Base-by-base conservation (phyloP, 1,140 invertebrate genomes). In the Phenacoccus solenopsis region DNA sequence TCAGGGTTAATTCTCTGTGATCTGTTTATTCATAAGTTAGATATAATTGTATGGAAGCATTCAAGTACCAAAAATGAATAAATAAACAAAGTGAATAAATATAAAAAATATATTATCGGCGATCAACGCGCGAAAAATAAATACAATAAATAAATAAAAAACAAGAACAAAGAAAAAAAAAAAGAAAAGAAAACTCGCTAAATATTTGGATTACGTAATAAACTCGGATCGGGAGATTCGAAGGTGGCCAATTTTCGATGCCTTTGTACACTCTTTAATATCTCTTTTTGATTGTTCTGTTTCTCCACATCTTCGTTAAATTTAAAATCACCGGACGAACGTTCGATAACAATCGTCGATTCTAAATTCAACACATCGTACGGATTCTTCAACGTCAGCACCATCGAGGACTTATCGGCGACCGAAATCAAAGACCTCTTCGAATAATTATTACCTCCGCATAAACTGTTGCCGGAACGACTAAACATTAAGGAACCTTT, bases 61-160 rank as follows among this genome's bases (percentile, higher is more conserved):
- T n/a, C n/a, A n/a, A n/a, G n/a, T 49, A n/a, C 38, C 4, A n/a
- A 49, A n/a, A 9, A n/a, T 16, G 13, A 32, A 32, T 16, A 5
- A n/a, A 2, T 16, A 49, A 49, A 49, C 38, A 49, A 10, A n/a
- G 16, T 49, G 16, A n/a, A 49, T 49, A 49, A 49, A 49, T 49
- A n/a, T 9, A 9, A 9, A 49, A 49, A 16, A 49, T 49, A 49
- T 49, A 9, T 2, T 49, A 49, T 49, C 38, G 38, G 20, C 38
- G 20, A 49, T 16, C 20, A 49, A n/a, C n/a, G n/a, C 5, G 16
- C 16, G 16, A 77, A 69, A 75, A 78, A 69, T 59, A 71, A 74
- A 69, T 22, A 72, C 64, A 70, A 70, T 59, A 68, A 22, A 25
- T 10, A 25, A 70, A 22, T 70, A 21, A 70, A 27, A 21, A 69